Conservation (phyloP, 2,797 vertebrate genomes). For the Vireo griseus region DNA sequence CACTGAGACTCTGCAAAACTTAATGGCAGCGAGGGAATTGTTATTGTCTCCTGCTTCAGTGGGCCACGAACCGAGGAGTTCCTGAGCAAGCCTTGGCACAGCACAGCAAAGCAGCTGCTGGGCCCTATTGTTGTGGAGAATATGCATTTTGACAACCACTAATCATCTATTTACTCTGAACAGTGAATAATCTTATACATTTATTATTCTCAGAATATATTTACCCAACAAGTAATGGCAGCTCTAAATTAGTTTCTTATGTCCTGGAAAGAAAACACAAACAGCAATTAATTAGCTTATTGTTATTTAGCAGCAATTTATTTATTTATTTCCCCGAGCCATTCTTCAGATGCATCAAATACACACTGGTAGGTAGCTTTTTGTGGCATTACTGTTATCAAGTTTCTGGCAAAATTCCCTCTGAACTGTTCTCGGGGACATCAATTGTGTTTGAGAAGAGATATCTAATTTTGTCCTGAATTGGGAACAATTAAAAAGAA, state of each 20-base stretch:
- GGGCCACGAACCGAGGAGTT: conserved; percentile 6
- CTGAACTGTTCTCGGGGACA: background rate
- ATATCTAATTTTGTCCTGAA: background rate
- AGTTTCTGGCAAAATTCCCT: background rate
- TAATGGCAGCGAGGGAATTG: background rate
- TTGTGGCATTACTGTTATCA: background rate
- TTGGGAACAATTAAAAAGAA: background rate
- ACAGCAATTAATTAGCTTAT: conserved; percentile 32
- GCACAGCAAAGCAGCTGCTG: conserved; percentile 39
- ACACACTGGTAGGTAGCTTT: background rate
- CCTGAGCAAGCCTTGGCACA: conserved; percentile 45
- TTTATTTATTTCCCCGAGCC: background rate
- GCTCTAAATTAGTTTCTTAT: conserved; percentile 8
- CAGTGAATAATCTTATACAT: conserved; percentile 30
- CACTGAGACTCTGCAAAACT: background rate
- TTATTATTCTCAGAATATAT: conserved; percentile 26
- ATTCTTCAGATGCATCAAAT: background rate
- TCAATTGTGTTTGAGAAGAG: background rate
- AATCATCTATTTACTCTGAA: conserved; percentile 56
- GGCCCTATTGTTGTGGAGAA: conserved; percentile 30
- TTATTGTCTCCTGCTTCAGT: conserved; percentile 28
- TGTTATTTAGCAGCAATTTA: background rate
- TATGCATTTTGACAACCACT: conserved; percentile 33
- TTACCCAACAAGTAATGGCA: conserved; percentile 35
- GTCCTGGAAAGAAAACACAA: background rate